These are phyloP conservation scores for Argyresthia albistria DNA, from an alignment of 2,888 invertebrate genomes.

Conservation along the genomic window DNA sequence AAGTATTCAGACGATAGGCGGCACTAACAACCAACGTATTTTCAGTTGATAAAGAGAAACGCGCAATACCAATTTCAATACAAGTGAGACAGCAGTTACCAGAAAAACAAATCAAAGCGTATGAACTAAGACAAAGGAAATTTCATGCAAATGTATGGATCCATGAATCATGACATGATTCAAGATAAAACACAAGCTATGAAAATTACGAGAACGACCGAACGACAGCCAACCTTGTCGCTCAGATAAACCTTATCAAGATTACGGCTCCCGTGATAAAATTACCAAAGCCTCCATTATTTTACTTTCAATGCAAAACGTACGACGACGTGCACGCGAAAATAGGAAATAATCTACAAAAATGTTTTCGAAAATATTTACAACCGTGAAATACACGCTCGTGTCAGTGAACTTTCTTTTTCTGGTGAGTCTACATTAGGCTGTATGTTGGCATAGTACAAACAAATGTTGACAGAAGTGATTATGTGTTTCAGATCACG, in stretches of 20 bases:
- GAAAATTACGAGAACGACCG: neutral
- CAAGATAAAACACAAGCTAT: neutral
- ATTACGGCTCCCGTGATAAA: constrained; percentile 53
- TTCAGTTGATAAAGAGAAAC: too few relatives aligned
- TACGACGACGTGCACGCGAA: neutral
- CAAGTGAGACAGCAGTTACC: neutral
- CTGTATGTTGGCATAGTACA: neutral
- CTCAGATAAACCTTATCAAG: constrained; percentile 45
- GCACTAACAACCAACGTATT: too few relatives aligned
- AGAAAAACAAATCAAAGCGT: too few relatives aligned
- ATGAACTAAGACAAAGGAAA: neutral
- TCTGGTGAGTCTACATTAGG: constrained; percentile 40
- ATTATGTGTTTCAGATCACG: constrained; percentile 76
- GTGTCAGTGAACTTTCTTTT: constrained; percentile 53
- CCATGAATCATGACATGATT: neutral
- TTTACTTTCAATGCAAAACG: neutral
- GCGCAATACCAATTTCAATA: neutral
- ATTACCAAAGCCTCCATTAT: constrained; percentile 26
- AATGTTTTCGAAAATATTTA: constrained; percentile 61
- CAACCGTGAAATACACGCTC: constrained; percentile 56
- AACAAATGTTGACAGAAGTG: neutral
- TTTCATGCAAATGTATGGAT: neutral
- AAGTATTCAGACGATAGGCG: too few relatives aligned
- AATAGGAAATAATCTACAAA: constrained; percentile 17
- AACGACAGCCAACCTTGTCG: constrained; percentile 3